Conservation (phyloP, 1,140 invertebrate species). For the Lutraria rhynchaena region DNA sequence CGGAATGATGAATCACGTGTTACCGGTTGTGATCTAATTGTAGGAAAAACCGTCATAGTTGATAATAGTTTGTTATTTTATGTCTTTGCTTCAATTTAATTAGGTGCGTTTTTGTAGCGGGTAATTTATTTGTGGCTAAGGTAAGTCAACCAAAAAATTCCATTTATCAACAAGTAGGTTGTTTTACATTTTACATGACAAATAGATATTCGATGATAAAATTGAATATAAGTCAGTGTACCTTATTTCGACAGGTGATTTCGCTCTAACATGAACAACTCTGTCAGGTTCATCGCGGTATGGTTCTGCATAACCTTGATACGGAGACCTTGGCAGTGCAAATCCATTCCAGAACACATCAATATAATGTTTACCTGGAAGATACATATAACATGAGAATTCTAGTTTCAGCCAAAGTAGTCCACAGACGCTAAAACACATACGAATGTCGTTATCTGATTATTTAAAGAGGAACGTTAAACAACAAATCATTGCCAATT, state of each 20-base stretch:
- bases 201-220: no score
- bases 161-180: no score
- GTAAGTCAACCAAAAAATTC: not conserved
- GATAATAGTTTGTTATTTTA: not conserved
- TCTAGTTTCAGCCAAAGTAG: no score
- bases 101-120: not conserved
- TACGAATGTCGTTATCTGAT: no score
- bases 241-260: slow-evolving; percentile 16
- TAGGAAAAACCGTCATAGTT: not conserved
- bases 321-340: slow-evolving; percentile 83
- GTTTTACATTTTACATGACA: no score
- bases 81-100: not conserved
- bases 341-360: slow-evolving; percentile 84
- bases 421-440: no score
- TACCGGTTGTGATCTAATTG: slow-evolving; percentile 3
- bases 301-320: slow-evolving; percentile 72
- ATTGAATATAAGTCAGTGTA: no score
- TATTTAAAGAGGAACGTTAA: no score
- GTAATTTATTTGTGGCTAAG: not conserved
- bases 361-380: slow-evolving; percentile 83
- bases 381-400: not conserved
- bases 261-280: slow-evolving; percentile 24
- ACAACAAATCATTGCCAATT: no score
- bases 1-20: slow-evolving; percentile 18
- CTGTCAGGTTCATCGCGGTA: slow-evolving; percentile 43